Evolutionary conservation across 2,888 invertebrate species (phyloP).

Genomic region (Thecocarcelia acutangulata): DNA sequence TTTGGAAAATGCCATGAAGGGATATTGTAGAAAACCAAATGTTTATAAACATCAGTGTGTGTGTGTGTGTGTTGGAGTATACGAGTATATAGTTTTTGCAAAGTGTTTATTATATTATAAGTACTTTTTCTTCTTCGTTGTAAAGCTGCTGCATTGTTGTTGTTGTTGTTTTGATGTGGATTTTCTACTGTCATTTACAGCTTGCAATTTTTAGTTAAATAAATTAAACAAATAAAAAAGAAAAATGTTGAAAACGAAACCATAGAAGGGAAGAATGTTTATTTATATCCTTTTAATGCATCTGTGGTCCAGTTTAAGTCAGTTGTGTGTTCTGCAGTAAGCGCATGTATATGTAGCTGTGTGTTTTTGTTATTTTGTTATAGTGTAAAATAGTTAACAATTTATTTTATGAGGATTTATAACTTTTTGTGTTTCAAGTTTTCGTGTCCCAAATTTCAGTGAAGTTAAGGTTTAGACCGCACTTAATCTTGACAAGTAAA

Average conservation of each 20-base stretch:
- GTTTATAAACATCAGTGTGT: constrained; percentile 45
- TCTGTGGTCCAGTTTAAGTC: constrained; percentile 52
- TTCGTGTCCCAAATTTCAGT: constrained; percentile 18
- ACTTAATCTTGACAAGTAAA: constrained; percentile 48
- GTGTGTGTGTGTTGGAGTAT: background rate
- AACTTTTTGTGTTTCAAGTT: constrained; percentile 32
- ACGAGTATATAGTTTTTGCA: background rate
- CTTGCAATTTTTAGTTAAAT: constrained; percentile 57
- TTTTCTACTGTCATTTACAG: constrained; percentile 63
- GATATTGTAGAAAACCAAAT: constrained; percentile 14
- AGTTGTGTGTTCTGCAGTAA: background rate
- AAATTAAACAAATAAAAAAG: constrained; percentile 27
- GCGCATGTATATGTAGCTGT: background rate
- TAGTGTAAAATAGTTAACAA: constrained; percentile 62
- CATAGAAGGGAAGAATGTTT: constrained; percentile 36
- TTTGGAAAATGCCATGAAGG: constrained; percentile 5
- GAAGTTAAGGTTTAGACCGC: constrained; percentile 28
- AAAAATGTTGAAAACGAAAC: constrained; percentile 21
- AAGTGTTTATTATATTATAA: constrained; percentile 57
- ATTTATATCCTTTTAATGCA: constrained; percentile 59
- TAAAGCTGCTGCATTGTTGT: too few species aligned
- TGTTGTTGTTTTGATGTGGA: constrained; percentile 45
- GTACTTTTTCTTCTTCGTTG: constrained; percentile 21
- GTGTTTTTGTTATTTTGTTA: constrained; percentile 20
- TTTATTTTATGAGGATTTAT: constrained; percentile 64